Conservation (phyloP, 2,113 vertebrate genomes). For the Laticauda colubrina region DNA sequence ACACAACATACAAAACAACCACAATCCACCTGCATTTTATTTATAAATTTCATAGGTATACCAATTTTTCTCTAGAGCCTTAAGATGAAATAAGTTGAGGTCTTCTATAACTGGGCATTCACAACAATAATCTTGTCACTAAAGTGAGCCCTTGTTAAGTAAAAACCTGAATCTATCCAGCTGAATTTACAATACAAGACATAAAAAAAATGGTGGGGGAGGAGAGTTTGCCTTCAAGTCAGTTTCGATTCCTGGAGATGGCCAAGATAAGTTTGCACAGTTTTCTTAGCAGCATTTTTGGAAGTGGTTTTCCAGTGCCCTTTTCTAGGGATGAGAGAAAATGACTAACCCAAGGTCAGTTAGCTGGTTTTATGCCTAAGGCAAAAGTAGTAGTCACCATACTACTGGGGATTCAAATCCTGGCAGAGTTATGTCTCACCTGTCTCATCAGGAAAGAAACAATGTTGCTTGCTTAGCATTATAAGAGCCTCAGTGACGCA, state of each 20-base stretch:
- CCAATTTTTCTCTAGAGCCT: not conserved
- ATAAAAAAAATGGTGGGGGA: not conserved
- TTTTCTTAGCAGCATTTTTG: not conserved
- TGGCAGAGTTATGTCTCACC: not conserved
- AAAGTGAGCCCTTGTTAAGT: not conserved
- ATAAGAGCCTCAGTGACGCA: no score
- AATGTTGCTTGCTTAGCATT: not conserved
- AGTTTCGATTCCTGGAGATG: not conserved
- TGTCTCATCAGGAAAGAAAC: not conserved
- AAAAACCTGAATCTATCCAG: not conserved
- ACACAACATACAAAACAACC: not conserved
- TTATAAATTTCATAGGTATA: not conserved
- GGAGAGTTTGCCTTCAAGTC: not conserved
- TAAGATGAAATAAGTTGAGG: not conserved
- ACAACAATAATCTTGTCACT: not conserved
- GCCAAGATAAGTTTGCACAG: not conserved
- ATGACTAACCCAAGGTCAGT: not conserved
- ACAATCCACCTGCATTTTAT: not conserved
- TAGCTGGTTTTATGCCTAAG: not conserved
- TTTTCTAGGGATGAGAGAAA: not conserved
- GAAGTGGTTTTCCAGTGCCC: not conserved
- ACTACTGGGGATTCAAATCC: not conserved
- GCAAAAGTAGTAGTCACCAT: no score
- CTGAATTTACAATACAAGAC: not conserved
- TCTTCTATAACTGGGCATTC: not conserved